phyloP scores from a whole-genome alignment of 53 echinoderm and acorn worm genomes.

The Actinopyga echinites region DNA sequence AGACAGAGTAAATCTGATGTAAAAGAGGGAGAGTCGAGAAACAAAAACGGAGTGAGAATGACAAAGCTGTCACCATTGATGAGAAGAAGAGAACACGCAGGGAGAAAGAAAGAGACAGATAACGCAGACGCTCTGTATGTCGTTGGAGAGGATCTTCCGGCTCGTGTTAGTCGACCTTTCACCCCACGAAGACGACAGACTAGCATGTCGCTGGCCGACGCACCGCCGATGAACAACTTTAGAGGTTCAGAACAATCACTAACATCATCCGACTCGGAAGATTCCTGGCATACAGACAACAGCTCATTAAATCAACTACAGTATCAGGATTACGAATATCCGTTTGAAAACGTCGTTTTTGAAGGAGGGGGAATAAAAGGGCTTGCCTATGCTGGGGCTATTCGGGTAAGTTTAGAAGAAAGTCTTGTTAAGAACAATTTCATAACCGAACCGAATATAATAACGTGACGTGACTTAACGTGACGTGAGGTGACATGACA shows the following conservation, averaged over 20 bases:
- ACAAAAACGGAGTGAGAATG: too few relatives aligned
- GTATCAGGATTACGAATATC: conserved; percentile 69
- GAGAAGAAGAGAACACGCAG: not conserved
- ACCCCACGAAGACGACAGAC: not conserved
- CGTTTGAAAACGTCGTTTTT: conserved; percentile 93
- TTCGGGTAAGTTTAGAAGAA: conserved; percentile 58
- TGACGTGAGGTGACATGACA: too few relatives aligned
- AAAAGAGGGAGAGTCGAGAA: not conserved
- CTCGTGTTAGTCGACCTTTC: not conserved
- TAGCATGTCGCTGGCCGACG: not conserved
- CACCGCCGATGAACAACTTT: not conserved
- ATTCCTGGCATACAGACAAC: conserved; percentile 51
- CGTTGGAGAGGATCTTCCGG: conserved; percentile 1
- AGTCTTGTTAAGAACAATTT: too few relatives aligned
- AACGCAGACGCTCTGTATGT: not conserved
- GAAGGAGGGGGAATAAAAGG: conserved; percentile 97
- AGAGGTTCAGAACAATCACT: not conserved
- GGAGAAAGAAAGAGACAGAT: not conserved
- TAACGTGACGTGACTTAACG: too few relatives aligned
- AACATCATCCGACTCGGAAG: conserved; percentile 18
- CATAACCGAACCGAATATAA: too few relatives aligned
- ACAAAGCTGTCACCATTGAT: too few relatives aligned
- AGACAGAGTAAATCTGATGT: not conserved
- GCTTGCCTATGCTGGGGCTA: conserved; percentile 79
- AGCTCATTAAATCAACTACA: conserved; percentile 42